phyloP scores from a whole-genome alignment of 1,140 invertebrate species.

The Lithobius niger region DNA sequence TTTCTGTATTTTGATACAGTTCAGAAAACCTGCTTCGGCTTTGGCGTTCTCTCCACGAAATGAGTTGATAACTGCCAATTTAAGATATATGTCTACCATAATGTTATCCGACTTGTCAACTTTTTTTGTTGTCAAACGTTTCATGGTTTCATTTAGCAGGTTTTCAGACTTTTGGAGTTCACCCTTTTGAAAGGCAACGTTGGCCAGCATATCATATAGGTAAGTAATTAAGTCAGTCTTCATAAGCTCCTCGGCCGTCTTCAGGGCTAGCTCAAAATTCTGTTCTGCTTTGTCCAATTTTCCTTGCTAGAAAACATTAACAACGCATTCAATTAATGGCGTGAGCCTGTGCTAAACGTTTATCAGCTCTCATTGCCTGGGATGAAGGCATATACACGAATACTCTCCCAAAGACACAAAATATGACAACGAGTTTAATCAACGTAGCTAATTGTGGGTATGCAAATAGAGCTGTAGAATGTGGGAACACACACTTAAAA shows the following conservation, averaged over 20 bases:
- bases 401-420: too few species aligned
- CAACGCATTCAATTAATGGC: too few species aligned
- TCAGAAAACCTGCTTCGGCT: slow-evolving; percentile 57
- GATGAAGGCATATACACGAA: too few species aligned
- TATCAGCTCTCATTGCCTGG: too few species aligned
- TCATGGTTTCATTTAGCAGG: slow-evolving; percentile 65
- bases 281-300: slow-evolving; percentile 69
- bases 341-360: too few species aligned
- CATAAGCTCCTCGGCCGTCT: slow-evolving; percentile 61
- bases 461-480: too few species aligned
- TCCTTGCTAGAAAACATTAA: slow-evolving; percentile 47
- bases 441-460: too few species aligned
- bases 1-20: slow-evolving; percentile 54
- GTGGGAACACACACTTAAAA: too few species aligned
- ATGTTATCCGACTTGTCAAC: slow-evolving; percentile 54
- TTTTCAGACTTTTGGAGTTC: slow-evolving; percentile 68
- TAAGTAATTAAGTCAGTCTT: slow-evolving; percentile 64
- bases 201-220: slow-evolving; percentile 80
- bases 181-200: slow-evolving; percentile 61
- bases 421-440: too few species aligned
- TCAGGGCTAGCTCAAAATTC: slow-evolving; percentile 65
- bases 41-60: slow-evolving; percentile 47
- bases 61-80: slow-evolving; percentile 37
- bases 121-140: slow-evolving; percentile 51
- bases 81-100: slow-evolving; percentile 56